Percentiles rank a stretch among this genome's conserved stretches.
These are phyloP conservation scores for Dynastes grantii DNA, from an alignment of 2,888 invertebrate species.

Conservation along the genomic window DNA sequence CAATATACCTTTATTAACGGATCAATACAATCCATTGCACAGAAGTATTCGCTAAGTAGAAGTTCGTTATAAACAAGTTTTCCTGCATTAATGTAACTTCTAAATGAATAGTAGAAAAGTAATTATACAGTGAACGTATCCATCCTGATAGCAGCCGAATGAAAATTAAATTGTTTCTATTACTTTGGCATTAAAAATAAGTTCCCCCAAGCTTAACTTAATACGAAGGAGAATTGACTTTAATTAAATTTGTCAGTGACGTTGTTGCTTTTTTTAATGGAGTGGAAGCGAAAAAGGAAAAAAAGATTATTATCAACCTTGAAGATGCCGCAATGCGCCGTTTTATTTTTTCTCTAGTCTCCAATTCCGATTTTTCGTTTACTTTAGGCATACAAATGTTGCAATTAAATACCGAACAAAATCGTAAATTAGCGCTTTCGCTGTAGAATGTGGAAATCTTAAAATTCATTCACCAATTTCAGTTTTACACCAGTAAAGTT, in stretches of 20 bases:
- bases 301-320: conserved; percentile 28
- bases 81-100: too few relatives aligned
- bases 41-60: too few relatives aligned
- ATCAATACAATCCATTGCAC: too few relatives aligned
- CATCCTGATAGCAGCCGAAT: background rate
- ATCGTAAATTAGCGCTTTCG: conserved; percentile 8
- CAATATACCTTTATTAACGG: too few relatives aligned
- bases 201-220: background rate
- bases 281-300: conserved; percentile 28
- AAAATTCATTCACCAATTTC: too few relatives aligned
- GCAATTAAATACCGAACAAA: conserved; percentile 29
- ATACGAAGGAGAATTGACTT: conserved; percentile 8
- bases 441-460: conserved; percentile 21
- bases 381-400: conserved; percentile 18
- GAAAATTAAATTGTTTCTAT: background rate
- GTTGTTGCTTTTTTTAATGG: conserved; percentile 21
- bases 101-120: too few relatives aligned
- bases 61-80: too few relatives aligned
- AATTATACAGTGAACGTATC: background rate
- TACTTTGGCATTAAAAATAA: background rate
- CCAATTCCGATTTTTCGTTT: conserved; percentile 42
- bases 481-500: too few relatives aligned
- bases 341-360: conserved; percentile 12
- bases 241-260: conserved; percentile 24
- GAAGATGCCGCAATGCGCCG: conserved; percentile 35